A percentile compares a stretch with the other conserved stretches of the same genome.
phyloP scores from a whole-genome alignment of 2,113 vertebrate species.

The Origma solitaria region DNA sequence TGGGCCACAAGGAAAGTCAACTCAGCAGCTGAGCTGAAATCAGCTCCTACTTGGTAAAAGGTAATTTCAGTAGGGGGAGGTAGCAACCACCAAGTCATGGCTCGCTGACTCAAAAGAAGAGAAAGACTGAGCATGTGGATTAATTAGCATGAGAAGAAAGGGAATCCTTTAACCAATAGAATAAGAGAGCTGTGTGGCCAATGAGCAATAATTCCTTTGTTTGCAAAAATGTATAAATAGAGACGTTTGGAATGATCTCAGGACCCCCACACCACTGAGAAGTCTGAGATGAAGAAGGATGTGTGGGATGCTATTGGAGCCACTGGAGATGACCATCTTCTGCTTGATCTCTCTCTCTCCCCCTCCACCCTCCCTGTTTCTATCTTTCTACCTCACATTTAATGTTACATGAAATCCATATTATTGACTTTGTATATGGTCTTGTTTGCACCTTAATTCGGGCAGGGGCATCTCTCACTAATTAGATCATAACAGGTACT shows the following conservation, averaged over 20 bases:
- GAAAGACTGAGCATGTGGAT: background rate
- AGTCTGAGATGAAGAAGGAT: background rate
- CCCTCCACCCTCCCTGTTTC: too few relatives aligned
- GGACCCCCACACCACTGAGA: background rate
- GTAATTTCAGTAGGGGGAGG: background rate
- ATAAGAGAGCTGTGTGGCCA: background rate
- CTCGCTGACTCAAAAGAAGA: background rate
- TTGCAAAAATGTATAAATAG: background rate
- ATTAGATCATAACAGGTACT: background rate
- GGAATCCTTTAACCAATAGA: background rate
- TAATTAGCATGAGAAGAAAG: background rate
- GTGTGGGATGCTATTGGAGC: background rate
- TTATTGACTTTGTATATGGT: too few relatives aligned
- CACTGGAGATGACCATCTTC: background rate
- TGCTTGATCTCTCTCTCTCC: background rate
- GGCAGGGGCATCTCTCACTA: background rate
- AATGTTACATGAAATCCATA: background rate
- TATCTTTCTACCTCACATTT: background rate
- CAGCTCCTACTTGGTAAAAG: background rate
- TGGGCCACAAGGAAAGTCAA: rapidly evolving
- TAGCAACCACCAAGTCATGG: rapidly evolving
- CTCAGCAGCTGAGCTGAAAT: background rate
- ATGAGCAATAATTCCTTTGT: background rate
- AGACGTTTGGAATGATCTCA: background rate
- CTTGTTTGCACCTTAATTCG: background rate